These are phyloP conservation scores for Protomyctophum bolini DNA, from an alignment of 2,113 vertebrate species.

Conservation along the genomic window DNA sequence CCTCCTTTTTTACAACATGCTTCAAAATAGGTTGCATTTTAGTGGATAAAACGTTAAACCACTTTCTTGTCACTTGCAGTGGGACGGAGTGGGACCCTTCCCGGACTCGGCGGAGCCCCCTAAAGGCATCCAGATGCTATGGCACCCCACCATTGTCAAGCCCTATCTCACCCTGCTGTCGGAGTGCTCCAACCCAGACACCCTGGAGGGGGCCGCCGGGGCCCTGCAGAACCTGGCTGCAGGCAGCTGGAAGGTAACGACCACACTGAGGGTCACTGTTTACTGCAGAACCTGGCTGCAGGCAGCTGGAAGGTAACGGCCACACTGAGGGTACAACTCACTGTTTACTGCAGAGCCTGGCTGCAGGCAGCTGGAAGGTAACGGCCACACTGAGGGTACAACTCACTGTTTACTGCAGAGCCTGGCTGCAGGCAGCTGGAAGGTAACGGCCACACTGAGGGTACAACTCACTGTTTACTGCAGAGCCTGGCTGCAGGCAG, in stretches of 20 bases:
- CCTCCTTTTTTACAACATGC: too few species aligned
- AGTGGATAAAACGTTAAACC: too few species aligned
- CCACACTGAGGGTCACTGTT: neutral
- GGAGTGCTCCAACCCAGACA: slow-evolving; percentile 97
- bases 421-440: too few species aligned
- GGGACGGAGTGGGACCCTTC: slow-evolving; percentile 96
- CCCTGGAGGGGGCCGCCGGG: slow-evolving; percentile 94
- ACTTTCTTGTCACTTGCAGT: slow-evolving; percentile 79
- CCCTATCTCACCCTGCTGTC: slow-evolving; percentile 98
- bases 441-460: too few species aligned
- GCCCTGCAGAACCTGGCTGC: slow-evolving; percentile 97
- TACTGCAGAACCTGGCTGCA: slow-evolving; percentile 81
- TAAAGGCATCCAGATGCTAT: slow-evolving; percentile 97
- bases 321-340: neutral
- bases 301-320: slow-evolving; percentile 95
- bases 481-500: too few species aligned
- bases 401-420: too few species aligned
- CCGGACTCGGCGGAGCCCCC: slow-evolving; percentile 94
- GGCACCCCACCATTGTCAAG: slow-evolving; percentile 98
- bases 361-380: too few species aligned
- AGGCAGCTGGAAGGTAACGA: slow-evolving; percentile 96
- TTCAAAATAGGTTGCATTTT: too few species aligned
- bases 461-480: too few species aligned
- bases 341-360: too few species aligned
- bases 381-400: too few species aligned